Evolutionary conservation across 1,140 invertebrate genomes (phyloP).

Genomic region (Dendrolimus punctatus): DNA sequence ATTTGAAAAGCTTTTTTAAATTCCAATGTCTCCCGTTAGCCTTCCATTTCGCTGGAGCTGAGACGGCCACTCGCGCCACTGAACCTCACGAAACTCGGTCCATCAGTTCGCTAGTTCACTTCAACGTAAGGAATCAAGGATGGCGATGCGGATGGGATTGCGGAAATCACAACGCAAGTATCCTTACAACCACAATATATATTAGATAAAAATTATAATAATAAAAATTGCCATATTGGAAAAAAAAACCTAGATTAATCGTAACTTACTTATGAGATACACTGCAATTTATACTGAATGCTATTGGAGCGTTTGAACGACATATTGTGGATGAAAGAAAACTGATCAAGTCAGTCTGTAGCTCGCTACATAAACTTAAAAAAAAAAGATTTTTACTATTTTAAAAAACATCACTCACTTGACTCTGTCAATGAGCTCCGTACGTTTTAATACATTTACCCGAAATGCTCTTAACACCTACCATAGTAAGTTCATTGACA

Average conservation of each 20-base stretch:
- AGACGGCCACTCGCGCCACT: slow-evolving; percentile 28
- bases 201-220: slow-evolving; percentile 73
- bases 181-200: slow-evolving; percentile 75
- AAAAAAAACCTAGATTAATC: slow-evolving; percentile 69
- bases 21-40: slow-evolving; percentile 50
- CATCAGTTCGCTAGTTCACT: slow-evolving; percentile 20
- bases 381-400: slow-evolving; percentile 57
- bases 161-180: slow-evolving; percentile 72
- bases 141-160: slow-evolving; percentile 43
- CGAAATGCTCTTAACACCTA: slow-evolving; percentile 63
- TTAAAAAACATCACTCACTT: slow-evolving; percentile 64
- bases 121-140: slow-evolving; percentile 37
- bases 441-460: slow-evolving; percentile 57
- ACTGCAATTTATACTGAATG: slow-evolving; percentile 69
- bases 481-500: slow-evolving; percentile 59
- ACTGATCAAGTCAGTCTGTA: slow-evolving; percentile 60
- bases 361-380: slow-evolving; percentile 66
- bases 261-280: slow-evolving; percentile 71
- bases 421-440: slow-evolving; percentile 62
- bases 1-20: slow-evolving; percentile 58
- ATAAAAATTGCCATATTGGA: slow-evolving; percentile 70
- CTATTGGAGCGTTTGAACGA: slow-evolving; percentile 68
- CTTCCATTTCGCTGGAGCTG: no score
- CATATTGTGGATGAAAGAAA: slow-evolving; percentile 74
- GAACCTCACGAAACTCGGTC: slow-evolving; percentile 29